phyloP scores from a whole-genome alignment of 2,888 invertebrate species.

The Acanthococcus lagerstroemiae region DNA sequence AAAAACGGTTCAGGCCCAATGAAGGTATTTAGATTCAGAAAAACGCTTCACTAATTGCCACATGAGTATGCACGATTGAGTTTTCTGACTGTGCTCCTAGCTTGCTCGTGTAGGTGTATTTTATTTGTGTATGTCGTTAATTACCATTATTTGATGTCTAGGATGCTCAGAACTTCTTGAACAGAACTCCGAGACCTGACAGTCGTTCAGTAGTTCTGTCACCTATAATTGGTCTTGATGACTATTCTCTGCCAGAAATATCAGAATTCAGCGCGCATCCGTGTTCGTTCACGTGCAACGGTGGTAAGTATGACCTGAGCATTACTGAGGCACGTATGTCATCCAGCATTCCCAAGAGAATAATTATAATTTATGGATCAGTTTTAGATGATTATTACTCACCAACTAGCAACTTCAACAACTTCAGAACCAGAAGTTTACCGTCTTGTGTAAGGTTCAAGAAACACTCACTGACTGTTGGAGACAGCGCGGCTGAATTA shows the following conservation, averaged over 20 bases:
- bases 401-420: constrained; percentile 27
- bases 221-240: constrained; percentile 33
- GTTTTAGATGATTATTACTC: constrained; percentile 36
- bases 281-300: constrained; percentile 32
- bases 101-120: too few relatives aligned
- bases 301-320: too few relatives aligned
- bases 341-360: too few relatives aligned
- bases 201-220: constrained; percentile 14
- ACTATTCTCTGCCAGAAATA: constrained; percentile 42
- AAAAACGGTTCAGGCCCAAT: too few relatives aligned
- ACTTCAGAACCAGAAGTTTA: constrained; percentile 54
- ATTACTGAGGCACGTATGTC: too few relatives aligned
- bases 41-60: too few relatives aligned
- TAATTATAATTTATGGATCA: too few relatives aligned
- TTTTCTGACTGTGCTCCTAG: too few relatives aligned
- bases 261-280: constrained; percentile 47
- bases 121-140: too few relatives aligned
- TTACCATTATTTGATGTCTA: too few relatives aligned
- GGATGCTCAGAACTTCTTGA: not conserved
- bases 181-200: not conserved
- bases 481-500: constrained; percentile 57
- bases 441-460: constrained; percentile 63
- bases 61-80: too few relatives aligned
- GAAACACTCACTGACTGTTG: constrained; percentile 56
- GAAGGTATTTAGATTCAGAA: too few relatives aligned